Conservation (phyloP, 2,113 vertebrate species). For the Diadophis punctatus region DNA sequence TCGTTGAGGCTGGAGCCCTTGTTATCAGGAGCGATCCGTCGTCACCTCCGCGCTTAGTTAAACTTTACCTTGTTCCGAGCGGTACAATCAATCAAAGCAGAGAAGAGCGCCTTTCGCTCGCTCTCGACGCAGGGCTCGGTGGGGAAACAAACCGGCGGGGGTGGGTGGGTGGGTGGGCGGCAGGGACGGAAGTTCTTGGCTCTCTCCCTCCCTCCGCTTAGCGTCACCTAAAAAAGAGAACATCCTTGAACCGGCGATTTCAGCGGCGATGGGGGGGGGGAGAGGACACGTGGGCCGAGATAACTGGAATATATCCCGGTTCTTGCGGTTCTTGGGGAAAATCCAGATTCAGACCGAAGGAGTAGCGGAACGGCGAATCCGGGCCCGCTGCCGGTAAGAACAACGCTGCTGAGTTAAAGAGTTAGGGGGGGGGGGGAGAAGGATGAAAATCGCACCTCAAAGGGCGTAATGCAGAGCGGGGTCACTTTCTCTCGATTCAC, state of each 20-base stretch:
- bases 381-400: not conserved
- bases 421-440: accelerated
- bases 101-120: conserved; percentile 14
- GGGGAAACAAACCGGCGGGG: conserved; percentile 43
- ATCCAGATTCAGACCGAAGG: not conserved
- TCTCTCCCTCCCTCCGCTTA: not conserved
- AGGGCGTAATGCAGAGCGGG: not conserved
- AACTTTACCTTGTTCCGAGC: conserved; percentile 23
- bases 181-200: conserved; percentile 10
- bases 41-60: conserved; percentile 23
- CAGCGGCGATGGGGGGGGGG: not conserved
- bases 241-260: not conserved
- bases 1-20: not conserved
- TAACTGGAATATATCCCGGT: not conserved
- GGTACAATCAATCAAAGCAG: conserved; percentile 25
- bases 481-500: not conserved
- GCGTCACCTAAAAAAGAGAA: not conserved
- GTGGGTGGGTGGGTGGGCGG: too few relatives aligned
- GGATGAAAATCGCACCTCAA: not conserved
- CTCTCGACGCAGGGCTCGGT: conserved; percentile 49
- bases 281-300: not conserved
- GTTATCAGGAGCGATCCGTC: conserved; percentile 50
- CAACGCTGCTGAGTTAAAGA: not conserved
- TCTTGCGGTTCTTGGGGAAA: not conserved
- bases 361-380: not conserved